Evolutionary conservation across 2,113 vertebrate species (phyloP), one percentile per base, ranked within the genome.

Genomic region (Neodon shergylaensis): DNA sequence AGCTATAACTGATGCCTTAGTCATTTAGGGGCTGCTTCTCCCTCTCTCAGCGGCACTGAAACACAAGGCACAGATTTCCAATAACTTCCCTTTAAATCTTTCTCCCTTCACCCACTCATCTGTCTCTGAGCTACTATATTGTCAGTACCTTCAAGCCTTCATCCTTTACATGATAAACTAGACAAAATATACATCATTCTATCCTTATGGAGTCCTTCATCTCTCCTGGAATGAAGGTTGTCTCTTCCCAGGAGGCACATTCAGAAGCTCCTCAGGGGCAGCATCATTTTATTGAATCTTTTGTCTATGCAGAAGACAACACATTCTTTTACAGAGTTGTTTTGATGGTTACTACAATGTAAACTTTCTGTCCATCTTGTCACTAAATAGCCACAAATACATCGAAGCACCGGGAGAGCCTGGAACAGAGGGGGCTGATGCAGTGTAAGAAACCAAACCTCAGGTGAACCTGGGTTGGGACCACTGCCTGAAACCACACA

Each of bases 21-120:
- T 90, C 95, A 92, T 76, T 95, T 58, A 68, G 92, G 68, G 88
- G 54, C 85, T 86, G 77, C 87, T 91, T 95, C 54, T 77, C 85
- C 78, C 54, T 77, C 88, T 86, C 83, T 90, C 86, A 70, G 54
- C 5, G n/a, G 88, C 73, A 91, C 86, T 94, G 79, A 95, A 93
- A 72, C 26, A 92, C 88, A 81, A 95, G 73, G 54, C 88, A 92
- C 89, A 36, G 78, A 78, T 92, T 92, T 94, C 97, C 97, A 96
- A 97, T 96, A 94, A 94, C 93, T 92, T 68, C 54, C 85, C 96
- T 97, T 94, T 93, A 96, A 96, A 97, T 96, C 96, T 95, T 96
- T 96, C 86, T 97, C 54, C 68, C 85, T 95, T 96, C 90, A 97
- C 92, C 90, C 92, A 95, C 93, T 95, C 89, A 92, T 68, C 85